Conservation (phyloP, 2,888 invertebrate species). For the Alcis repandata region DNA sequence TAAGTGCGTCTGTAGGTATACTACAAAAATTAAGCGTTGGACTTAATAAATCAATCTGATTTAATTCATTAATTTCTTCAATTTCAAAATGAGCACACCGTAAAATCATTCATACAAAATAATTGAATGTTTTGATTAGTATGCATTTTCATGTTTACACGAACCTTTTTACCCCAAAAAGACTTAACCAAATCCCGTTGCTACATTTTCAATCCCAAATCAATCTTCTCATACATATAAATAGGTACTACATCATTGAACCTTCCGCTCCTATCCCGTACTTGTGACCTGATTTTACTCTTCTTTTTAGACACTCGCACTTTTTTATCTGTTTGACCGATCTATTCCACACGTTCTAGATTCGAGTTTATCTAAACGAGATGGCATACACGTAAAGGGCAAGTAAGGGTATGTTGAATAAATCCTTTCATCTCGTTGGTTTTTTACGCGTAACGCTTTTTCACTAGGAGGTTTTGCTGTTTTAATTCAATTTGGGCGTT, state of each 20-base stretch:
- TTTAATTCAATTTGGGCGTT: conserved; percentile 21
- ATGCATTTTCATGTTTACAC: conserved; percentile 5
- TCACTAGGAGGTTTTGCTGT: conserved; percentile 16
- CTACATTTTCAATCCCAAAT: conserved; percentile 25
- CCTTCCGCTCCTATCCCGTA: conserved; percentile 1
- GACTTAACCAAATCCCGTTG: conserved; percentile 6
- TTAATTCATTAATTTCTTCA: too few species aligned
- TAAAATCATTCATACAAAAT: neutral
- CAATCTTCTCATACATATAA: conserved; percentile 32
- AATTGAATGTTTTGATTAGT: neutral
- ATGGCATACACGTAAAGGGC: conserved; percentile 22
- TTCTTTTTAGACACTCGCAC: conserved; percentile 29
- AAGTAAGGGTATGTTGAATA: conserved; percentile 21
- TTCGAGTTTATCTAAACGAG: conserved; percentile 33
- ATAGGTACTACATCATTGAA: conserved; percentile 11
- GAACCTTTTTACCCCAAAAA: conserved; percentile 12
- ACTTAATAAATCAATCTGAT: too few species aligned
- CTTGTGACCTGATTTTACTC: conserved; percentile 8
- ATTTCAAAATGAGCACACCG: neutral
- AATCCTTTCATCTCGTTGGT: conserved; percentile 31
- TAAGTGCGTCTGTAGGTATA: too few species aligned
- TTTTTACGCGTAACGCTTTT: conserved; percentile 22
- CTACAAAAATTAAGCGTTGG: too few species aligned
- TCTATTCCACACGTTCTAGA: conserved; percentile 27
- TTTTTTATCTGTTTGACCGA: conserved; percentile 35